Percentiles rank a stretch among this genome's conserved stretches.
phyloP scores from a whole-genome alignment of 2,888 invertebrate species.

The Rhingia campestris region DNA sequence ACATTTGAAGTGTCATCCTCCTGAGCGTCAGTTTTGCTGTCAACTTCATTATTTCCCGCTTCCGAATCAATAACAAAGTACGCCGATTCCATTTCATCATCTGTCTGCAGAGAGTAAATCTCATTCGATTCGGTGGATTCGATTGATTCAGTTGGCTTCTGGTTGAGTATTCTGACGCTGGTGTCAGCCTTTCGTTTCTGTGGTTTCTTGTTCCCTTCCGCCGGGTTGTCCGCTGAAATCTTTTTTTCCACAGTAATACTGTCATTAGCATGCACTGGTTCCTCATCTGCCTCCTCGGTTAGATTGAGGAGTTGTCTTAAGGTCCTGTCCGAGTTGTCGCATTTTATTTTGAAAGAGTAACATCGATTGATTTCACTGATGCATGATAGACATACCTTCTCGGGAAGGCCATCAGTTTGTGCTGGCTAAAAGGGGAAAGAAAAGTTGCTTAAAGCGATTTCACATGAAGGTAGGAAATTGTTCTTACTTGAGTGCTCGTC shows the following conservation, averaged over 20 bases:
- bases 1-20: background rate
- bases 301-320: conserved; percentile 79
- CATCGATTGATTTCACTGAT: conserved; percentile 82
- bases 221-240: conserved; percentile 48
- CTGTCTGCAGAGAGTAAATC: conserved; percentile 4
- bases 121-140: conserved; percentile 12
- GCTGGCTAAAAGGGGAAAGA: conserved; percentile 76
- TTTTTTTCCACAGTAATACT: conserved; percentile 64
- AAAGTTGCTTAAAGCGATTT: background rate
- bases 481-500: conserved; percentile 77
- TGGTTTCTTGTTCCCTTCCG: conserved; percentile 19
- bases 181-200: conserved; percentile 23
- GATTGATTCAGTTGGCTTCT: conserved; percentile 6
- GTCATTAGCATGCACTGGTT: conserved; percentile 67
- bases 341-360: conserved; percentile 82
- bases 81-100: conserved; percentile 29
- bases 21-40: conserved; percentile 21
- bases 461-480: too few species aligned
- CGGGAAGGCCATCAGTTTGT: conserved; percentile 80
- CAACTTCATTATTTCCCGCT: conserved; percentile 16
- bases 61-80: conserved; percentile 26
- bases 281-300: conserved; percentile 36
- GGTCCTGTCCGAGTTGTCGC: conserved; percentile 81
- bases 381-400: conserved; percentile 81
- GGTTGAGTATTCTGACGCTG: conserved; percentile 21